Base-by-base conservation (phyloP, 2,888 invertebrate genomes). In the Ennomos quercinarius region DNA sequence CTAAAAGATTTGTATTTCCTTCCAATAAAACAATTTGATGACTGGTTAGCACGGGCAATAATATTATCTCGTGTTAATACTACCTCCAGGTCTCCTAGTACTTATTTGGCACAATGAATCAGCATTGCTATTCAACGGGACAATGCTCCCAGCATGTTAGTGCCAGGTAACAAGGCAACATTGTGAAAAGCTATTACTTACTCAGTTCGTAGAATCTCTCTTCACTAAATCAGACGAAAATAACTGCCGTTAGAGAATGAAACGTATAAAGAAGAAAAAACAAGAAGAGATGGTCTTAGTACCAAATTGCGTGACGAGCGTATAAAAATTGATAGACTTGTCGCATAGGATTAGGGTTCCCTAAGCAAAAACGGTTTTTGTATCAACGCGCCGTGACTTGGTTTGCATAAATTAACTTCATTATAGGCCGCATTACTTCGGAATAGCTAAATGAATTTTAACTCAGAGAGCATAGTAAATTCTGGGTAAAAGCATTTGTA, bases 301-400 rank as follows among this genome's bases (percentile, higher is more conserved):
- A 43, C 12, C 37, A 37, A 48, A 59, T 48, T 38, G 44, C 34
- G n/a, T 43, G 55, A 43, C 55, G 47, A 44, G 48, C 47, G 55
- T 51, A 55, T 47, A 17, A 53, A 61, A 57, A 49, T 55, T 44
- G 38, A 64, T 61, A 52, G 47, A 48, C 51, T 50, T 40, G 17
- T 44, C 53, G 50, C 56, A 57, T 59, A 56, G 48, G 56, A 57
- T 58, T 59, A 59, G 42, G 56, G 38, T 46, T 49, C 48, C 39
- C 44, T 39, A 37, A 54, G 27, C 44, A 41, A 54, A 51, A 55
- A 41, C 8, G 40, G 35, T 40, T 44, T 51, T 55, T 48, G n/a
- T 44, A 42, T 43, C 37, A 42, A 38, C 35, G 10, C 45, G n/a
- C 17, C 51, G 57, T 53, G 58, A 53, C 49, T 53, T 53, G 40